Evolutionary conservation across 1,140 invertebrate genomes (phyloP), one percentile per base, ranked within the genome.

Genomic region (Gonatopus flavifemur): DNA sequence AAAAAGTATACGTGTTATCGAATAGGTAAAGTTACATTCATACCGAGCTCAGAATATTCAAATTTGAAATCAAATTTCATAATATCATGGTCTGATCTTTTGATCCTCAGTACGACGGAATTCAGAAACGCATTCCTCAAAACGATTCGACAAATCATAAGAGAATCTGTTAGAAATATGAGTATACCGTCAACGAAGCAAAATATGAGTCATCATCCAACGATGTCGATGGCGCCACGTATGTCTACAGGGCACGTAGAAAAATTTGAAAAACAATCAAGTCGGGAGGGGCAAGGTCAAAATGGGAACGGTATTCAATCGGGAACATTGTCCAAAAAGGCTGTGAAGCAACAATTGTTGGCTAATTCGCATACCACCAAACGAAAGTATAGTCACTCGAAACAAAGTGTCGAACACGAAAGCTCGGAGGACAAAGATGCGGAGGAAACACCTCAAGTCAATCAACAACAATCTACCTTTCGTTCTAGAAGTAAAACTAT

Each of bases 121-220:
- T 96, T 96, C 74, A 87, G 95, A 59, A 95, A 96, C 74, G 93
- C 93, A 56, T 97, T 98, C 82, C 82, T 98, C 55, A 94, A 94
- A 76, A 96, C 94, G 36, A 97, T 98, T 59, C 83, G 94, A 41
- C 94, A 97, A 79, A 97, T 96, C 32, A 98, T 98, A 52, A 84
- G 94, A 46, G 95, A 98, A 76, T 93, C 91, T 47, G 93, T 96
- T 9, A 84, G 93, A 56, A 95, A 95, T 66, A 96, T 95, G 93
- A 93, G 88, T 64, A 90, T 96, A 77, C 93, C 93, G 49, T 85
- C 86, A 51, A 88, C 86, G 24, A 88, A 89, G 59, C 87, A 84
- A 30, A 63, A 67, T 44, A 19, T 77, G 2, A 62, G 52, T 2
- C 37, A 30, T 25, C 76, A 78, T 38, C 64, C 71, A 20, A 50